These are phyloP conservation scores for Meles meles DNA, from an alignment of 2,113 vertebrate genomes.

Conservation along the genomic window DNA sequence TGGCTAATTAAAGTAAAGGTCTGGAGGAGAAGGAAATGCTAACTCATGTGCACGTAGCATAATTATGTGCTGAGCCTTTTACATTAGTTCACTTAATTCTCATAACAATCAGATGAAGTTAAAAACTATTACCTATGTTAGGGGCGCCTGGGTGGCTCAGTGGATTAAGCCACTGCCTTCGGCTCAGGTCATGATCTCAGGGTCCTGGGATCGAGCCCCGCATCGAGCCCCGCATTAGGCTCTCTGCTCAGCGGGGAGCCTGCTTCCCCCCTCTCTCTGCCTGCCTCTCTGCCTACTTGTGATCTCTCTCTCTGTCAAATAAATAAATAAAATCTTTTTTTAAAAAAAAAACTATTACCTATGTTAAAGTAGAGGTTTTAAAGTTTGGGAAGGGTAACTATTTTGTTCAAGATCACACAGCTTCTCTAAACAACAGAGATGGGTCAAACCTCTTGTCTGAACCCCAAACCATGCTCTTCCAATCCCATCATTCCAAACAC, in stretches of 20 bases:
- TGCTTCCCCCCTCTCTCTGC: no score
- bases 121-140: neutral
- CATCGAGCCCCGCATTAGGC: no score
- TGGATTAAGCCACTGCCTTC: no score
- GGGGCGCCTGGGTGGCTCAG: no score
- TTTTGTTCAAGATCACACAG: neutral
- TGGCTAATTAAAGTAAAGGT: neutral
- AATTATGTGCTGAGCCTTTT: neutral
- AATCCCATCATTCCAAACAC: accelerated
- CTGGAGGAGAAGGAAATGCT: neutral
- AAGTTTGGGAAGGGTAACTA: neutral
- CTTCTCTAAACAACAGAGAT: neutral
- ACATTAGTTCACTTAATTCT: neutral
- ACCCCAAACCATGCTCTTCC: neutral
- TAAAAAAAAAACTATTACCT: neutral
- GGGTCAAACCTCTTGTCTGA: neutral
- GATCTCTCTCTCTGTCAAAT: no score
- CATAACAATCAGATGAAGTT: neutral
- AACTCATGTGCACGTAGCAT: neutral
- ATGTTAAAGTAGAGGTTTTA: neutral
- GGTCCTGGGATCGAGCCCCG: no score
- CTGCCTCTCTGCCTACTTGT: no score
- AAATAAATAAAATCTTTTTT: no score
- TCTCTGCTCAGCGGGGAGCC: no score
- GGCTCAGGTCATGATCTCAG: no score